Evolutionary conservation across 1,140 invertebrate genomes (phyloP).

Genomic region (Drosophila takahashii): DNA sequence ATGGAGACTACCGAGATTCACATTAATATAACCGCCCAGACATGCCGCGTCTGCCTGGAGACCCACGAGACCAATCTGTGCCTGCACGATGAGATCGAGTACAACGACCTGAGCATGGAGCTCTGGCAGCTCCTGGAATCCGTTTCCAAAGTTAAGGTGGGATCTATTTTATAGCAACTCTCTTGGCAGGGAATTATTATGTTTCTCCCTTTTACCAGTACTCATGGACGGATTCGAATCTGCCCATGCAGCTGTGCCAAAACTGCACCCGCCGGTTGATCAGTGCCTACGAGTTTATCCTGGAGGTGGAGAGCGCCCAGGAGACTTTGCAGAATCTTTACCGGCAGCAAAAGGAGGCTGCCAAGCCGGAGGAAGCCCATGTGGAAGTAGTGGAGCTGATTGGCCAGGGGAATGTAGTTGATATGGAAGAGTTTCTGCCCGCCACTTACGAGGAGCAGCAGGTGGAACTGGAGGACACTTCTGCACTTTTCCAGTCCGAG

Average conservation of each 20-base stretch:
- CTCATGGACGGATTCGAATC: constrained; percentile 33
- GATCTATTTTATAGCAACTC: not conserved
- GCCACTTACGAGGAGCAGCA: not conserved
- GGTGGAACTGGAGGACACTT: not conserved
- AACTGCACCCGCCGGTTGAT: constrained; percentile 59
- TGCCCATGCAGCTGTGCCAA: constrained; percentile 63
- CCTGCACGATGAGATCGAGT: constrained; percentile 65
- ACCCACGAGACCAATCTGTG: constrained; percentile 45
- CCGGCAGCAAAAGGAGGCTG: not conserved
- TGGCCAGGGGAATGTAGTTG: not conserved
- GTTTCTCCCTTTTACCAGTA: constrained; percentile 8
- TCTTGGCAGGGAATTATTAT: not conserved
- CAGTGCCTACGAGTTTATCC: constrained; percentile 69
- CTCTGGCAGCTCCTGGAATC: constrained; percentile 59
- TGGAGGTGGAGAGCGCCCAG: constrained; percentile 56
- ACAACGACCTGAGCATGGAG: constrained; percentile 55
- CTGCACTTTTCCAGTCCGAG: not conserved
- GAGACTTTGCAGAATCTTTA: constrained; percentile 41
- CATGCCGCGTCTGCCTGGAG: constrained; percentile 66
- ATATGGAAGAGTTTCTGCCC: not conserved
- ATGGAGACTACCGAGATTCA: constrained; percentile 11
- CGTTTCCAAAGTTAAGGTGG: constrained; percentile 65
- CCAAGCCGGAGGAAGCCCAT: constrained; percentile 1
- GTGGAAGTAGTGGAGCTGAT: constrained; percentile 11
- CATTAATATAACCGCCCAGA: constrained; percentile 21